Evolutionary conservation across 2,113 vertebrate species (phyloP).

Genomic region (Junco hyemalis): DNA sequence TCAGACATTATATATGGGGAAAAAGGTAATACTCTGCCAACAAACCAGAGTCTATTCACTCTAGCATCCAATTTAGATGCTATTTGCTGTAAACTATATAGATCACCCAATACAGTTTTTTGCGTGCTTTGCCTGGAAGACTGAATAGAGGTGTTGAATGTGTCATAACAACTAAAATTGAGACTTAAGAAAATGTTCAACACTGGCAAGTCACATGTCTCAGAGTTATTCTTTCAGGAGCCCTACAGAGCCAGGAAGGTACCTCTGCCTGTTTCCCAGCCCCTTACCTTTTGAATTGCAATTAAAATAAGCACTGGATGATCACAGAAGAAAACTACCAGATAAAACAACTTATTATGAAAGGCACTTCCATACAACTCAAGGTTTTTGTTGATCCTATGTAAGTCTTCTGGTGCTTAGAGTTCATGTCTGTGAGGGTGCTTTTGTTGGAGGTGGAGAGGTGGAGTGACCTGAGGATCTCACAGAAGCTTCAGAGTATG

Average conservation of each 20-base stretch:
- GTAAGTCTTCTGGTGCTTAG: not conserved
- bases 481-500: not conserved
- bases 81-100: not conserved
- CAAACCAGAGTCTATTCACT: not conserved
- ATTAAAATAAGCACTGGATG: not conserved
- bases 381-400: not conserved
- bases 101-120: not conserved
- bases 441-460: not conserved
- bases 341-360: not conserved
- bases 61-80: not conserved
- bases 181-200: not conserved
- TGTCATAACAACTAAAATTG: not conserved
- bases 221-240: not conserved
- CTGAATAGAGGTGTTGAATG: not conserved
- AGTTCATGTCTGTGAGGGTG: not conserved
- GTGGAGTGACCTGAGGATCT: not conserved
- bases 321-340: not conserved
- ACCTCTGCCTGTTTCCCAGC: not conserved
- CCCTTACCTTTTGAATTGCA: not conserved
- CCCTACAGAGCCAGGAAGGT: not conserved
- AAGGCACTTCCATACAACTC: not conserved
- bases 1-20: not conserved
- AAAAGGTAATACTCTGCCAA: not conserved
- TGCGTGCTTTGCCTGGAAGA: not conserved
- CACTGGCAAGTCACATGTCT: not conserved